phyloP scores from a whole-genome alignment of 2,888 invertebrate genomes.

The Athrips mouffetella region DNA sequence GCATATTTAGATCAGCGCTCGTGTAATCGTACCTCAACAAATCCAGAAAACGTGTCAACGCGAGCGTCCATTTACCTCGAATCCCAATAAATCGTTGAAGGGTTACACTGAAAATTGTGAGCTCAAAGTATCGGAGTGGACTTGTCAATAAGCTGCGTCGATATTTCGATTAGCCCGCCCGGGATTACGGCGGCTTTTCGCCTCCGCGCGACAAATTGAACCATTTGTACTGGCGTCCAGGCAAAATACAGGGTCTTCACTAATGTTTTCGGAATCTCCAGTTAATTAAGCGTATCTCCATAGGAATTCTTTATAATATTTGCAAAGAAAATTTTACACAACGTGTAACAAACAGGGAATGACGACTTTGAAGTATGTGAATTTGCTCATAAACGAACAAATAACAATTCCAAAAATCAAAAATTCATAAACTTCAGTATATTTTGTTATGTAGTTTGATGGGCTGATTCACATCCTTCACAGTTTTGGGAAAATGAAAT shows the following conservation, averaged over 20 bases:
- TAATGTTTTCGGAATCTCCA: too few species aligned
- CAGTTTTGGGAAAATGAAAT: too few species aligned
- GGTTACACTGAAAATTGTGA: conserved; percentile 13
- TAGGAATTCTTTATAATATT: background rate
- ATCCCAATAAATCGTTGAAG: conserved; percentile 12
- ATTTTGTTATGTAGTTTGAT: too few species aligned
- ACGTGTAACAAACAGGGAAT: too few species aligned
- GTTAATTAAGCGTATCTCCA: too few species aligned
- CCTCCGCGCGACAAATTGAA: conserved; percentile 70
- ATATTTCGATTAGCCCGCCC: conserved; percentile 74
- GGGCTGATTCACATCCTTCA: too few species aligned
- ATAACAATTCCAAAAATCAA: too few species aligned
- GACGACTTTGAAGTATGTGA: too few species aligned
- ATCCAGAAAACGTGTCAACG: conserved; percentile 10
- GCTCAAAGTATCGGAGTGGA: conserved; percentile 11
- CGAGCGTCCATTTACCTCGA: conserved; percentile 8
- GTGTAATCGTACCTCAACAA: background rate
- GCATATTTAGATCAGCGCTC: background rate
- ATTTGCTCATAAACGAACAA: too few species aligned
- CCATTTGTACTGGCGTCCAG: conserved; percentile 54
- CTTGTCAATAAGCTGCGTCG: conserved; percentile 63
- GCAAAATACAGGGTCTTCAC: background rate
- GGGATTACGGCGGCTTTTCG: conserved; percentile 74
- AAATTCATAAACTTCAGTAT: too few species aligned
- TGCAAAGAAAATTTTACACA: background rate